Evolutionary conservation across 1,140 invertebrate genomes (phyloP).

Genomic region (Bombus balteatus): DNA sequence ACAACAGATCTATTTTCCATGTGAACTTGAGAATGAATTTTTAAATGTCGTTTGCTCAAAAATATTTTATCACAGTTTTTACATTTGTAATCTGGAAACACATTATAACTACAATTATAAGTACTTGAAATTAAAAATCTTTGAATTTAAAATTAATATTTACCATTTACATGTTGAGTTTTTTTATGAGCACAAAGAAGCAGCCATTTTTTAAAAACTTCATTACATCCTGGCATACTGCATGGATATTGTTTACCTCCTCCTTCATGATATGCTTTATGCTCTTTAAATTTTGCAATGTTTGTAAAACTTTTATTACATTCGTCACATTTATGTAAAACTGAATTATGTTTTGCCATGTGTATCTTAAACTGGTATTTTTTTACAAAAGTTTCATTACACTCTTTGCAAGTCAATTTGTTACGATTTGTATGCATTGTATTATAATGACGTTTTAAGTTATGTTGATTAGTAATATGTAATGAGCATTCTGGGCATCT

Average conservation of each 20-base stretch:
- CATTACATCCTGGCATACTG: constrained; percentile 35
- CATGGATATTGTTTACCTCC: constrained; percentile 58
- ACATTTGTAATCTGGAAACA: constrained; percentile 67
- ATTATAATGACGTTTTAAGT: constrained; percentile 71
- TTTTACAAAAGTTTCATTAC: constrained; percentile 63
- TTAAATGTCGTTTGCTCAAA: constrained; percentile 46
- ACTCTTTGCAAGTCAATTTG: constrained; percentile 66
- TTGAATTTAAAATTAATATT: background rate
- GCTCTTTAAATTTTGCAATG: constrained; percentile 45
- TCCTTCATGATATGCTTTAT: constrained; percentile 48
- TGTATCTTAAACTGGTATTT: constrained; percentile 61
- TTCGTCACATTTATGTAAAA: constrained; percentile 55
- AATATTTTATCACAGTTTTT: constrained; percentile 63
- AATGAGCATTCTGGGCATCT: constrained; percentile 47
- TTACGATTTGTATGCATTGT: constrained; percentile 52
- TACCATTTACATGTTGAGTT: constrained; percentile 60
- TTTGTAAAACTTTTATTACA: constrained; percentile 51
- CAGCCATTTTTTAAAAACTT: constrained; percentile 58
- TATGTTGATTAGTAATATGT: constrained; percentile 37
- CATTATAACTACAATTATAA: no score
- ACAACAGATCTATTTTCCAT: constrained; percentile 38
- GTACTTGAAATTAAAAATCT: constrained; percentile 31
- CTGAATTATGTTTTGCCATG: constrained; percentile 48
- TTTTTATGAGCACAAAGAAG: constrained; percentile 46
- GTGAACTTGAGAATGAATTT: constrained; percentile 58